Percentiles rank a stretch among this genome's conserved stretches.
Evolutionary conservation across 2,113 vertebrate species (phyloP).

Genomic region (Merops nubicus): DNA sequence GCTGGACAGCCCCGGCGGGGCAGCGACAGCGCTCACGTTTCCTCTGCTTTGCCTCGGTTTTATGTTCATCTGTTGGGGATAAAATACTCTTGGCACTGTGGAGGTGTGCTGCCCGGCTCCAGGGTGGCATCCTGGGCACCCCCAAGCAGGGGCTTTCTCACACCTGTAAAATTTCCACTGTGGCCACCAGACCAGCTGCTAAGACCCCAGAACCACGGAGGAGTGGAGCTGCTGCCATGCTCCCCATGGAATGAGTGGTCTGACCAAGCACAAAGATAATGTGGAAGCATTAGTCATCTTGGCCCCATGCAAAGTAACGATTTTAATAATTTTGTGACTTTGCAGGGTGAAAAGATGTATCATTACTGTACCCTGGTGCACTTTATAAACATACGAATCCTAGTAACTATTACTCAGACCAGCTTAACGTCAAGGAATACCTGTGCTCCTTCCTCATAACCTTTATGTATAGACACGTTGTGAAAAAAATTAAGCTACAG

Average conservation of each 20-base stretch:
- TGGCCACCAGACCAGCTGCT: fast-evolving
- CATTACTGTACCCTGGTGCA: fast-evolving
- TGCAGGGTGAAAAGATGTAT: background rate
- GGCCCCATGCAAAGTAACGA: background rate
- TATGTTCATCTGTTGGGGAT: fast-evolving
- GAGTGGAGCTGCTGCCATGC: background rate
- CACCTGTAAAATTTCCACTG: fast-evolving
- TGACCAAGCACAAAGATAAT: fast-evolving
- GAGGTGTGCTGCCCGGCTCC: background rate
- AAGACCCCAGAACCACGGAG: fast-evolving
- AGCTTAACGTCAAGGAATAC: background rate
- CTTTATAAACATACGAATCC: background rate
- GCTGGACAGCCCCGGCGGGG: fast-evolving
- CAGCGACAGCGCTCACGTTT: fast-evolving
- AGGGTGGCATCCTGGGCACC: background rate
- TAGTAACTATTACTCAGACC: background rate
- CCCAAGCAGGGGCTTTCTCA: background rate
- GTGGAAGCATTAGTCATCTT: fast-evolving
- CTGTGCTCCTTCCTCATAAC: background rate
- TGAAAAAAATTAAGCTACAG: background rate
- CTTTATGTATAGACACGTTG: fast-evolving
- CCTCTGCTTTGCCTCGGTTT: background rate
- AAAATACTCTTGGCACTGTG: fast-evolving
- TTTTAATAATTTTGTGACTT: background rate
- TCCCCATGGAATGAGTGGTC: fast-evolving